Base-by-base conservation (phyloP, 2,113 vertebrate genomes). In the Campylorhamphus procurvoides region DNA sequence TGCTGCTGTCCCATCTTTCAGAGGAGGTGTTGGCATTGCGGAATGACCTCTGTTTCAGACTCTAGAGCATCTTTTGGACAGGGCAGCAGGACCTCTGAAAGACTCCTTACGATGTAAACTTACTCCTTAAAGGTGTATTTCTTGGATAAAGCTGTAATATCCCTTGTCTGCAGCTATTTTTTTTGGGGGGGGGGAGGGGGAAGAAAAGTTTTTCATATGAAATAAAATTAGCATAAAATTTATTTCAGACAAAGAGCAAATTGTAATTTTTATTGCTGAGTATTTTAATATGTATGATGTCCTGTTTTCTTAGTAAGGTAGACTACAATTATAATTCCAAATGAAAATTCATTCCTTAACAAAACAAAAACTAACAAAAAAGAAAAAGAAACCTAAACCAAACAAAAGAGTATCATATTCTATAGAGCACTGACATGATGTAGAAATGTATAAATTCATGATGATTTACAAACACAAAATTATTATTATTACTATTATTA, bases 141-240 rank as follows among this genome's bases (percentile, higher is more conserved):
- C 71, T 84, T 79, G 73, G 58, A 63, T 62, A 37, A 94, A 94
- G 12, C 58, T 86, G 49, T 14, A 6, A 22, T 95, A 60, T 76
- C 39, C 6, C 76, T 77, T 79, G 23, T 20, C 59, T 91, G 69
- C 60, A 14, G 53, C 80, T 83, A n/a, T 68, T 59, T 16, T 29
- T n/a, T 23, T 2, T 5, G 12, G 12, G 10, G 40, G 40, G 40
- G 40, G 39, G 39, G 39, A 40, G 24, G 25, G 4, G 3, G 6
- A 12, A n/a, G 66, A 62, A 20, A 74, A 35, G n/a, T 46, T 93
- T 71, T 72, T 60, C 20, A 39, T 29, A 64, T 52, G 28, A 90
- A 96, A 94, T 78, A 72, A 74, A 93, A 95, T 50, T 58, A 75
- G 18, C 16, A 37, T 89, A 49, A 86, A 75, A 96, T 90, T 96